phyloP scores from a whole-genome alignment of 1,140 invertebrate species.

The Zaprionus ornatus region DNA sequence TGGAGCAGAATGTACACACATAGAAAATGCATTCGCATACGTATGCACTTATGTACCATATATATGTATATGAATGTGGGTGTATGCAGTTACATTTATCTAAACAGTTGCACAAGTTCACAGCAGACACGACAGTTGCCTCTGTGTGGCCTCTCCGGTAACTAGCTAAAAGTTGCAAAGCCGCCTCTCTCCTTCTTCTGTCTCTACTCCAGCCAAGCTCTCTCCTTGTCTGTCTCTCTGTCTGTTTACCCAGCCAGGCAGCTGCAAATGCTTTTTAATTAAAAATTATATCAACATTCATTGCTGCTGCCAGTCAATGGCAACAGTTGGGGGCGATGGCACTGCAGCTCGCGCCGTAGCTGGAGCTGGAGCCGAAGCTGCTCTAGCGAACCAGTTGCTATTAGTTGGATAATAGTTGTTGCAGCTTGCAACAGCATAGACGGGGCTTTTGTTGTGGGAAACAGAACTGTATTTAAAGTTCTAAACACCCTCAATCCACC shows the following conservation, averaged over 20 bases:
- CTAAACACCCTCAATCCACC: slow-evolving; percentile 12
- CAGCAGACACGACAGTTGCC: slow-evolving; percentile 20
- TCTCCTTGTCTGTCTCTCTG: slow-evolving; percentile 12
- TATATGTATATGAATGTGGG: neutral
- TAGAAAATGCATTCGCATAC: neutral
- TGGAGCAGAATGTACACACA: neutral
- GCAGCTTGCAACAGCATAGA: slow-evolving; percentile 22
- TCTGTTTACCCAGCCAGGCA: slow-evolving; percentile 23
- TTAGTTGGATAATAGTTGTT: slow-evolving; percentile 39
- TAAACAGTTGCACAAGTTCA: slow-evolving; percentile 61
- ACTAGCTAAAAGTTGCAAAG: slow-evolving; percentile 4
- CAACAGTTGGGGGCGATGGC: slow-evolving; percentile 18
- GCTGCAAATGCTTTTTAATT: slow-evolving; percentile 71
- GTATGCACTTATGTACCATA: neutral
- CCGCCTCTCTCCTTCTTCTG: neutral
- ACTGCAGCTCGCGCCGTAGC: neutral
- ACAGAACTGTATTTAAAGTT: slow-evolving; percentile 21
- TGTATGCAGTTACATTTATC: slow-evolving; percentile 41
- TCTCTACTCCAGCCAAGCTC: neutral
- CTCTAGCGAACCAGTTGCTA: slow-evolving; percentile 3
- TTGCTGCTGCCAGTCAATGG: slow-evolving; percentile 35
- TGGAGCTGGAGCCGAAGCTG: neutral
- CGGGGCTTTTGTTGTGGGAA: slow-evolving; percentile 25
- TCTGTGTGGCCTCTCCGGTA: neutral
- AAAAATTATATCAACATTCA: slow-evolving; percentile 74